Percentiles rank a stretch among this genome's conserved stretches.
Conservation (phyloP, 1,140 invertebrate genomes). For the Drosophila persimilis region DNA sequence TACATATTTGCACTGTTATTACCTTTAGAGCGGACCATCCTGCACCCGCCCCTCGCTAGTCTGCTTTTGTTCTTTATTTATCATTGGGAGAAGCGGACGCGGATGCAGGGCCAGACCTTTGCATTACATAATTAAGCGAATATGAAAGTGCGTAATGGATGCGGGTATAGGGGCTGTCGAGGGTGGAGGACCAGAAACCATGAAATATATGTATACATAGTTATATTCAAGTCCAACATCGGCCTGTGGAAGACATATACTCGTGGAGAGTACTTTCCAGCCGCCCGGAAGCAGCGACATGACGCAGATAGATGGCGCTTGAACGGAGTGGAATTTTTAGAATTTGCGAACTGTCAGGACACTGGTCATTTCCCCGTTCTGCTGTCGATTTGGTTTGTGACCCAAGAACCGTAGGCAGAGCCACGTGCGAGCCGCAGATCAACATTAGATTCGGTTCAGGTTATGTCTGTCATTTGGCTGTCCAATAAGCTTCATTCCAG, state of each 20-base stretch:
- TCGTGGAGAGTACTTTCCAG: too few species aligned
- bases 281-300: too few species aligned
- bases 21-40: slow-evolving; percentile 7
- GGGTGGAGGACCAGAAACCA: background rate
- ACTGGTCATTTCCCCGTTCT: slow-evolving; percentile 14
- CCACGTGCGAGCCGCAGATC: too few species aligned
- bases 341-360: background rate
- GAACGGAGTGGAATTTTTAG: background rate
- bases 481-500: too few species aligned
- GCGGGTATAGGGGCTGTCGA: slow-evolving; percentile 3
- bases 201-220: background rate
- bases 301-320: too few species aligned
- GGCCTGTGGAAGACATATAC: too few species aligned
- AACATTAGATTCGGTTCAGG: too few species aligned
- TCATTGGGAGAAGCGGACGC: slow-evolving; percentile 12
- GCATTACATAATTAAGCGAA: slow-evolving; percentile 54
- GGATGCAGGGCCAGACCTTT: slow-evolving; percentile 1
- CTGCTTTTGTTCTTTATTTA: slow-evolving; percentile 31
- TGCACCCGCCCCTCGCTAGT: background rate
- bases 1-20: slow-evolving; percentile 55
- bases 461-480: too few species aligned
- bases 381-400: slow-evolving; percentile 33
- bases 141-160: slow-evolving; percentile 50
- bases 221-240: too few species aligned
- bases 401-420: slow-evolving; percentile 31